Conservation (phyloP, 1,140 invertebrate genomes). For the Heliconius himera region DNA sequence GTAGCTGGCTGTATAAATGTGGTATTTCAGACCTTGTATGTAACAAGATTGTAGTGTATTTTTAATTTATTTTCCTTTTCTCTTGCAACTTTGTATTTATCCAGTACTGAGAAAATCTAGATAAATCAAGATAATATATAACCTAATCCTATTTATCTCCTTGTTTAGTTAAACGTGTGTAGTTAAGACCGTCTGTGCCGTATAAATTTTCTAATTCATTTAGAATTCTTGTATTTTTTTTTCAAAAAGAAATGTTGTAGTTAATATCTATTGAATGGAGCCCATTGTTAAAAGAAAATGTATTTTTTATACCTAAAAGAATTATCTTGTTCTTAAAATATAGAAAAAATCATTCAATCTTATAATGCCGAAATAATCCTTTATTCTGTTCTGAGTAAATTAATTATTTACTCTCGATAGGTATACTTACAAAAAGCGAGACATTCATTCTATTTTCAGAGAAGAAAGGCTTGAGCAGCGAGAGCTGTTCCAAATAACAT, state of each 20-base stretch:
- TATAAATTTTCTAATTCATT: neutral
- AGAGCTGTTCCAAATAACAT: neutral
- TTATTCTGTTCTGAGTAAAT: slow-evolving; percentile 1
- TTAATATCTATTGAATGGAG: neutral
- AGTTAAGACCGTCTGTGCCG: neutral
- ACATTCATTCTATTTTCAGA: neutral
- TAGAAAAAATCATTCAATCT: neutral
- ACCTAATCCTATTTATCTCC: neutral
- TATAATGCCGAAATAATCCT: neutral
- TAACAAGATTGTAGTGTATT: slow-evolving; percentile 5
- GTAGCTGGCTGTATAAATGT: neutral
- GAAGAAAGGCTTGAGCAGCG: neutral
- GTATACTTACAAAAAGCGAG: neutral
- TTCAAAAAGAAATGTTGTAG: neutral
- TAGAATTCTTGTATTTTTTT: neutral
- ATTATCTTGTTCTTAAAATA: neutral
- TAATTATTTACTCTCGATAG: neutral
- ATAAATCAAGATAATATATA: neutral
- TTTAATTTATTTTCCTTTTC: neutral
- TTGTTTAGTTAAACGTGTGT: neutral
- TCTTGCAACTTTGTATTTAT: neutral
- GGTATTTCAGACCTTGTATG: neutral
- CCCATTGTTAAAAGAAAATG: neutral
- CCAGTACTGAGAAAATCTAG: neutral
- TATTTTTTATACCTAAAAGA: neutral